phyloP scores from a whole-genome alignment of 1,140 invertebrate genomes.

The Centruroides vittatus region DNA sequence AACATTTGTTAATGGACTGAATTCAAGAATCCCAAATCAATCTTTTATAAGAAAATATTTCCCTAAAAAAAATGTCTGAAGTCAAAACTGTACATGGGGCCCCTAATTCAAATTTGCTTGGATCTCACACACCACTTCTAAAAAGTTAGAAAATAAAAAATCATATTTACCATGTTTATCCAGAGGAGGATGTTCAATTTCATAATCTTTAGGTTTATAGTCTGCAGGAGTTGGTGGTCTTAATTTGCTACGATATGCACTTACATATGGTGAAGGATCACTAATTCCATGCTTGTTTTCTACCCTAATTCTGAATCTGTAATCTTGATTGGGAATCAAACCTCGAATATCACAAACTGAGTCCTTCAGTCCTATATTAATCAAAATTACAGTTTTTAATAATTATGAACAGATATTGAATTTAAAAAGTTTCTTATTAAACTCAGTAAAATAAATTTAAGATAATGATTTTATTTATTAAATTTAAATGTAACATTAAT shows the following conservation, averaged over 20 bases:
- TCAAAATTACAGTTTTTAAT: background rate
- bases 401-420: background rate
- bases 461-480: too few relatives aligned
- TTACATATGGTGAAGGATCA: conserved; percentile 75
- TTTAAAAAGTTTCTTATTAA: too few relatives aligned
- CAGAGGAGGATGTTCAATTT: conserved; percentile 62
- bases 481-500: too few relatives aligned
- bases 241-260: conserved; percentile 60
- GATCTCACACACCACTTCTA: too few relatives aligned
- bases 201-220: conserved; percentile 57
- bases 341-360: conserved; percentile 48
- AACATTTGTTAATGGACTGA: too few relatives aligned
- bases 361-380: conserved; percentile 41
- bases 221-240: conserved; percentile 20
- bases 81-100: too few relatives aligned
- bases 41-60: too few relatives aligned
- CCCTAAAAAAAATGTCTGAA: too few relatives aligned
- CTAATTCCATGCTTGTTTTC: conserved; percentile 91
- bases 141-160: too few relatives aligned
- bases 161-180: conserved; percentile 43
- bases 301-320: conserved; percentile 78
- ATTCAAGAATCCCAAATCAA: too few relatives aligned
- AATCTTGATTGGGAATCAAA: conserved; percentile 27
- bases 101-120: too few relatives aligned
- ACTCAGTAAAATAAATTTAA: too few relatives aligned